Base-by-base conservation (phyloP, 2,797 vertebrate species). In the Dipus sagitta region DNA sequence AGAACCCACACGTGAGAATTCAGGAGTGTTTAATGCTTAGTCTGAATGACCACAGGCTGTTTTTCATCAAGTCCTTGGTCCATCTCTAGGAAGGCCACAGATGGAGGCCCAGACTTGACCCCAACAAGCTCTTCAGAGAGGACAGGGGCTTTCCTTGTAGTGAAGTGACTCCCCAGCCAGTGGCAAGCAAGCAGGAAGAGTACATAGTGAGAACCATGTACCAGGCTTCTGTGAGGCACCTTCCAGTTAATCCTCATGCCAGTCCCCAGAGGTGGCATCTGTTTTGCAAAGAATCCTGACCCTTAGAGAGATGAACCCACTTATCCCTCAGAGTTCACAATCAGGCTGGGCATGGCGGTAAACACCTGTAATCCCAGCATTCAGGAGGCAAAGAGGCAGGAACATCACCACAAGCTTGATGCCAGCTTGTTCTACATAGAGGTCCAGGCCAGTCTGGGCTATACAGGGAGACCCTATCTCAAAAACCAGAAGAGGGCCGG, bases 21-120 rank as follows among this genome's bases (percentile, higher is more conserved):
- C 85, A 91, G 82, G 79, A 90, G 30, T 14, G 90, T 95, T 96
- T 96, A 97, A 97, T 96, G 96, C 95, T 95, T 95, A 58, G 28
- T 68, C 11, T 79, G 15, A 92, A 95, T 95, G 84, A 42, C 21
- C 54, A 86, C 72, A 95, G 60, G 58, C n/a, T 81, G 54, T 30
- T 94, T 83, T 84, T 78, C n/a, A 60, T 84, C 60, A 71, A 62
- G 21, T 84, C 72, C 82, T 8, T 42, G 32, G 67, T 74, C 86
- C 68, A 65, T 26, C 20, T 42, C 71, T 42, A 71, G 24, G 11
- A 60, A 21, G 86, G 58, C 52, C 74, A 77, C 11, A 79, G 18
- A 17, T 24, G 11, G 52, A 92, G 77, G 26, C 58, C 52, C 38
- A 60, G 64, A 54, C 28, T 60, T 10, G 17, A 24, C 30, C 47